A percentile compares a stretch with the other conserved stretches of the same genome.
Evolutionary conservation across 2,113 vertebrate genomes (phyloP).

Genomic region (Antechinus flavipes): DNA sequence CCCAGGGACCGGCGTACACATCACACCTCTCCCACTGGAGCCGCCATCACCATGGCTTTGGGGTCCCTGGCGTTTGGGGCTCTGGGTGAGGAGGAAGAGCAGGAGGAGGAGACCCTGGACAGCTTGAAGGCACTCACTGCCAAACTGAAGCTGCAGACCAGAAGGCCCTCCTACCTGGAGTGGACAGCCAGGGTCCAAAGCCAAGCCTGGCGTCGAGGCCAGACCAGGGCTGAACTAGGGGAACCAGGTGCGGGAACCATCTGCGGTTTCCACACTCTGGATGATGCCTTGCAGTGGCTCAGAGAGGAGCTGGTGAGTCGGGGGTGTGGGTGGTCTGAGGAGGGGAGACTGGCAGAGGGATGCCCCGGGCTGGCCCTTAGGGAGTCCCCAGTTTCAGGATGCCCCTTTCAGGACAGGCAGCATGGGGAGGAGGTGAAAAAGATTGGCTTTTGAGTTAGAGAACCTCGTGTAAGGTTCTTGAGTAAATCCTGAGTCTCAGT

Average conservation of each 20-base stretch:
- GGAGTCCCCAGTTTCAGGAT: neutral
- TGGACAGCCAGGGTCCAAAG: constrained; percentile 91
- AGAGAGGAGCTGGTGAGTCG: constrained; percentile 93
- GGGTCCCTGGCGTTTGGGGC: constrained; percentile 87
- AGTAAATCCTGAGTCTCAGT: neutral
- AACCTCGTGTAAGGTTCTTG: neutral
- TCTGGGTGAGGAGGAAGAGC: constrained; percentile 85
- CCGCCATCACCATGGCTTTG: constrained; percentile 71
- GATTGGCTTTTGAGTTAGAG: neutral
- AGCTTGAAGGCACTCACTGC: constrained; percentile 92
- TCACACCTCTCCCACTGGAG: neutral
- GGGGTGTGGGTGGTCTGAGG: neutral
- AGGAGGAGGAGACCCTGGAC: constrained; percentile 88
- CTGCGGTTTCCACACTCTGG: constrained; percentile 91
- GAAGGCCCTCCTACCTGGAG: constrained; percentile 94
- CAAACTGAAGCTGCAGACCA: constrained; percentile 93
- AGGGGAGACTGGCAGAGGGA: neutral
- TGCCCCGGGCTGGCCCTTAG: no score
- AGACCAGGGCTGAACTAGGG: constrained; percentile 2
- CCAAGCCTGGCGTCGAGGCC: constrained; percentile 83
- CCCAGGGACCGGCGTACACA: neutral
- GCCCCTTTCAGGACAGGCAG: neutral
- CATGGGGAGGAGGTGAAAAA: neutral
- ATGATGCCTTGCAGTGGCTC: constrained; percentile 92
- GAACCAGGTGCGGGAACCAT: constrained; percentile 73